Conservation (phyloP, 2,888 invertebrate species). For the Caenorhabditis panamensis region DNA sequence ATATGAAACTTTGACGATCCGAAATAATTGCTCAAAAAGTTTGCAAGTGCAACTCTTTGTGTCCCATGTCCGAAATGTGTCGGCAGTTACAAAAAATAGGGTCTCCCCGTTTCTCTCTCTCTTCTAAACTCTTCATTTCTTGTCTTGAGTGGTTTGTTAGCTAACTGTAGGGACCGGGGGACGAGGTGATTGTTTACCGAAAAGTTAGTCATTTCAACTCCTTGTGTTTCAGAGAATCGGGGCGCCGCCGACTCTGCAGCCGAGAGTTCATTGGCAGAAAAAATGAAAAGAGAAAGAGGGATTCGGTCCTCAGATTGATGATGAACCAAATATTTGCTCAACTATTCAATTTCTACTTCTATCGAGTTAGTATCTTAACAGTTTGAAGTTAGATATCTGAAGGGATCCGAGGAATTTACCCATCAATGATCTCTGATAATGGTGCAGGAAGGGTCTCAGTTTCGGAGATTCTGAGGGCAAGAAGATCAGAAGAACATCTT, state of each 20-base stretch:
- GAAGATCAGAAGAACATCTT: too few species aligned
- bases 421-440: too few species aligned
- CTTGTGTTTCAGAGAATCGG: conserved; percentile 53
- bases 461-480: too few species aligned
- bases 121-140: conserved; percentile 11
- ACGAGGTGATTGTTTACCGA: conserved; percentile 49
- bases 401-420: too few species aligned
- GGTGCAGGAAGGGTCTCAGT: too few species aligned
- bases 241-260: conserved; percentile 33
- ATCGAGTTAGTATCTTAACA: conserved; percentile 42
- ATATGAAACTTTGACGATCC: too few species aligned
- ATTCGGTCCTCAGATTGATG: conserved; percentile 23
- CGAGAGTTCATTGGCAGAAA: not conserved
- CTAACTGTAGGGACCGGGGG: conserved; percentile 33
- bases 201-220: conserved; percentile 52
- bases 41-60: not conserved
- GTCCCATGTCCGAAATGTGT: conserved; percentile 20
- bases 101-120: conserved; percentile 27
- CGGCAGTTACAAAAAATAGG: conserved; percentile 31
- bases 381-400: conserved; percentile 7
- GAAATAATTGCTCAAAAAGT: not conserved
- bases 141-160: conserved; percentile 59
- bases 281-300: conserved; percentile 6
- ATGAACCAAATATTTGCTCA: conserved; percentile 53
- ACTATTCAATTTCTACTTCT: conserved; percentile 46